These are phyloP conservation scores for Zygothrica quintamaculata DNA, from an alignment of 2,888 invertebrate genomes.

Conservation along the genomic window DNA sequence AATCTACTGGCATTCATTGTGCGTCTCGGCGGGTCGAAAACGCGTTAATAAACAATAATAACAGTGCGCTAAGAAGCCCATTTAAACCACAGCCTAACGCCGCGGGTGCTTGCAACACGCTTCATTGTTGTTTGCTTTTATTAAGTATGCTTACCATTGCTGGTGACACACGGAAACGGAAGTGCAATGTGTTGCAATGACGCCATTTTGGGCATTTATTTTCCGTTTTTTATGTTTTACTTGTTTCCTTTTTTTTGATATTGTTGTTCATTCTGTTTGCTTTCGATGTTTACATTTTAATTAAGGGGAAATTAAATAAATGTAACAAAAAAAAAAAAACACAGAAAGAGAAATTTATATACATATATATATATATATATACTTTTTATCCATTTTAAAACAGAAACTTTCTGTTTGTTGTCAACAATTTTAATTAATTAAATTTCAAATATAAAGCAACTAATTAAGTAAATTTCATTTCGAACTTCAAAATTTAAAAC, in stretches of 20 bases:
- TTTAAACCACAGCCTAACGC: constrained; percentile 17
- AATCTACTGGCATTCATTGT: no score
- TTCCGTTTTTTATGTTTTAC: constrained; percentile 20
- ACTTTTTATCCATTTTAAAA: no score
- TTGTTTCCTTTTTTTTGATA: neutral
- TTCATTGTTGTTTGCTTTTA: constrained; percentile 60
- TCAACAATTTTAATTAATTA: no score
- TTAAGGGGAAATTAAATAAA: constrained; percentile 12
- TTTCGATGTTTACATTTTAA: constrained; percentile 39
- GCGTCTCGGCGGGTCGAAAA: constrained; percentile 26
- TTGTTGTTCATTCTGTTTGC: constrained; percentile 20
- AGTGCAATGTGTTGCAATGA: constrained; percentile 71
- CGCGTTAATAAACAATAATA: constrained; percentile 58
- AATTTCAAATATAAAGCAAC: no score
- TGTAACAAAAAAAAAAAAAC: neutral
- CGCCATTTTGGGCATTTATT: constrained; percentile 51
- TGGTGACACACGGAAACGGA: constrained; percentile 54
- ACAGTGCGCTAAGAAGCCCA: constrained; percentile 41
- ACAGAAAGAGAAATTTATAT: no score
- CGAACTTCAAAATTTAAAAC: no score
- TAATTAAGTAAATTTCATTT: no score
- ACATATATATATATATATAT: no score
- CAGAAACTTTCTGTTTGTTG: no score
- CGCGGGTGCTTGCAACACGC: constrained; percentile 12
- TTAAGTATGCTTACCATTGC: constrained; percentile 58